Evolutionary conservation across 2,113 vertebrate genomes (phyloP), one percentile per base, ranked within the genome.

Genomic region (Hipposideros armiger): DNA sequence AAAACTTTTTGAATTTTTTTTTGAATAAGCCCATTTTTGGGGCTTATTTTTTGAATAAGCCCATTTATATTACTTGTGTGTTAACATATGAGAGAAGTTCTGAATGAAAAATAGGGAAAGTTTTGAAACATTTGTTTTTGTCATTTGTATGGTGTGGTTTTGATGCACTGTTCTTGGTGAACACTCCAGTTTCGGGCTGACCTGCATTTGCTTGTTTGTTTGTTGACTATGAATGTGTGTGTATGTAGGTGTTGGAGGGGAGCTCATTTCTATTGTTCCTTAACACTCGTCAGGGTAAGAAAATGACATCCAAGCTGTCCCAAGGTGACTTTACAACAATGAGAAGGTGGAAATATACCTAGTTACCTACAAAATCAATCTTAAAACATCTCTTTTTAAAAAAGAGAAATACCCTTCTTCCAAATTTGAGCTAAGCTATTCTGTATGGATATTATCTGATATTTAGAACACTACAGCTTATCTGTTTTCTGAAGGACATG

Each of bases 401-500:
- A 45, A 70, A 90, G 17, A 50, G 30, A 81, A 78, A 32, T 54
- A 42, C 13, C 42, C 14, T 11, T 93, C 92, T 95, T 82, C 90
- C 24, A 77, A 28, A 82, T 83, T 76, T 81, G 32, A 87, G 50
- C 74, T 90, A 66, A 96, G 36, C 76, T 93, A 2, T 14, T 87
- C 70, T 84, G 60, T 60, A 0, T 91, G 67, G 47, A 28, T 86
- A 66, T 28, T 26, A 60, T 83, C 80, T 90, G 69, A 56, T 92
- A 74, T 54, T 83, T 91, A 54, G 86, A 95, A 56, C 50, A 78
- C 77, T 87, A 64, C 10, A 32, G 67, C 16, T 94, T 88, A 87
- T 91, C 36, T 85, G 40, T 78, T 91, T 90, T 95, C 69, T 87
- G 58, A 84, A 90, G 32, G 69, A 89, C 66, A 76, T 77, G 15